Conservation (phyloP, 2,888 invertebrate genomes). For the Synanthedon vespiformis region DNA sequence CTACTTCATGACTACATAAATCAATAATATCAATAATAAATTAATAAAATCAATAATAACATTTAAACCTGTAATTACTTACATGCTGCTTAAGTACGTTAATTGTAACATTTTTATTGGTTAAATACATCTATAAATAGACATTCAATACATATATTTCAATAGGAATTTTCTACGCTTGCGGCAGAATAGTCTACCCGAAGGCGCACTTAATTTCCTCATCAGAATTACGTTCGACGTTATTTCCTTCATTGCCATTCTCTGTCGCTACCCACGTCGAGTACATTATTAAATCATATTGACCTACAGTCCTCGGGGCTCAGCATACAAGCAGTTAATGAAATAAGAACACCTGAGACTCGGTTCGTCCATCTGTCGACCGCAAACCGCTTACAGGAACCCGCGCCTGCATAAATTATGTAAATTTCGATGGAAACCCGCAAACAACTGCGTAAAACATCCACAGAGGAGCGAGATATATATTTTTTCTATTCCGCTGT, state of each 20-base stretch:
- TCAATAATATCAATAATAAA: no score
- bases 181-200: no score
- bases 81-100: no score
- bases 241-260: background rate
- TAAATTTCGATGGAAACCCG: constrained; percentile 12
- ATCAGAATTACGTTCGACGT: background rate
- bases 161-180: no score
- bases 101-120: no score
- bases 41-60: no score
- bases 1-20: no score
- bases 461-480: background rate
- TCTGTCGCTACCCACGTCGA: background rate
- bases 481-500: background rate
- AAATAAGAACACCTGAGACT: constrained; percentile 9
- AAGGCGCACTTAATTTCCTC: background rate
- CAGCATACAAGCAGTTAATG: background rate
- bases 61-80: no score
- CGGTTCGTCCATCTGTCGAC: constrained; percentile 3
- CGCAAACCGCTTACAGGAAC: constrained; percentile 7
- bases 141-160: no score
- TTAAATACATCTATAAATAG: no score
- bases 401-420: constrained; percentile 22
- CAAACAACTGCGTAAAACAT: constrained; percentile 10
- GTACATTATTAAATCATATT: background rate
- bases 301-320: background rate